These are phyloP conservation scores for Ganaspis brasiliensis DNA, from an alignment of 2,888 invertebrate species.

Conservation along the genomic window DNA sequence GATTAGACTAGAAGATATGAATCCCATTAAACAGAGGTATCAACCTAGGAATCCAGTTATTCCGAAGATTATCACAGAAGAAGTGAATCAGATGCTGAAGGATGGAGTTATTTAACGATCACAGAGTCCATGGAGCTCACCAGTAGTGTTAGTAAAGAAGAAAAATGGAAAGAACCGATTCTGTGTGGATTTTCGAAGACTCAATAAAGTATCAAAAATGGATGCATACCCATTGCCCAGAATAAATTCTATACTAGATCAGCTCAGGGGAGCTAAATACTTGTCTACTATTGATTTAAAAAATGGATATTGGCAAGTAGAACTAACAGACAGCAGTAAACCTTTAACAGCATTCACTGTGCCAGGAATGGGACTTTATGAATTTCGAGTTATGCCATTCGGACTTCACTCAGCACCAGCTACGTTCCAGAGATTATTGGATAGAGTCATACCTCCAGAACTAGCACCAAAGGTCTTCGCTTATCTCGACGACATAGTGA, in stretches of 20 bases:
- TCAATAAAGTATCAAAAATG: constrained; percentile 1
- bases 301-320: constrained; percentile 65
- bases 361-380: constrained; percentile 65
- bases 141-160: no score
- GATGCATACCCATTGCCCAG: constrained; percentile 33
- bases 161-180: constrained; percentile 42
- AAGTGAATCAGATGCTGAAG: no score
- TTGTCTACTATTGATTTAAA: constrained; percentile 70
- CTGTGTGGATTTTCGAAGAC: constrained; percentile 38
- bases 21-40: no score
- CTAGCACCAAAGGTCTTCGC: not conserved
- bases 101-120: constrained; percentile 24
- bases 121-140: constrained; percentile 48
- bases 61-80: no score
- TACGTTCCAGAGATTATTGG: not conserved
- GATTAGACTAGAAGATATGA: no score
- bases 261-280: constrained; percentile 66
- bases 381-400: constrained; percentile 57
- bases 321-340: constrained; percentile 54
- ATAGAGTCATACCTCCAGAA: not conserved
- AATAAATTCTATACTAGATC: constrained; percentile 67
- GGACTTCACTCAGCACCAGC: not conserved
- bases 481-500: constrained; percentile 48
- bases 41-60: no score
- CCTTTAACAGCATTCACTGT: constrained; percentile 69